Conservation (phyloP, 2,113 vertebrate genomes). For the Heliornis fulica region DNA sequence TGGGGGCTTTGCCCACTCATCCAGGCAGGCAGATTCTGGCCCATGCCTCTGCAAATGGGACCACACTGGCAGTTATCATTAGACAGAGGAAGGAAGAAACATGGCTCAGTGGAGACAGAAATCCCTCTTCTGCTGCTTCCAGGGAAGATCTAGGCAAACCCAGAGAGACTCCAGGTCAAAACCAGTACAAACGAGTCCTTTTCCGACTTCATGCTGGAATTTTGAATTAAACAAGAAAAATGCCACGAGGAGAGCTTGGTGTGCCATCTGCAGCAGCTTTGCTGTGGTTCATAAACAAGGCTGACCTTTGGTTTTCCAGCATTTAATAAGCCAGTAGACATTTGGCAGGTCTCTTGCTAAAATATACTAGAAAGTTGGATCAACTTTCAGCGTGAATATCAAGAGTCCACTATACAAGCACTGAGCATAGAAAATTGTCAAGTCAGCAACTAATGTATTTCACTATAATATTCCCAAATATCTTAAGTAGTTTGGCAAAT, state of each 20-base stretch:
- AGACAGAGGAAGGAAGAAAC: rapidly evolving
- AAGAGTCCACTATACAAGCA: slow-evolving; percentile 47
- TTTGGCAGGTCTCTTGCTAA: slow-evolving; percentile 47
- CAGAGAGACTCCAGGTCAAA: background rate
- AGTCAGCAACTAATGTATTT: slow-evolving; percentile 59
- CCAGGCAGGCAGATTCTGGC: background rate
- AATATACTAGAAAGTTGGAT: slow-evolving; percentile 47
- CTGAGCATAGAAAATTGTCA: slow-evolving; percentile 46
- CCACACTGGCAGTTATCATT: rapidly evolving
- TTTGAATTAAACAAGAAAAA: background rate
- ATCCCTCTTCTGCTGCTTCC: background rate
- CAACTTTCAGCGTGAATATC: slow-evolving; percentile 28
- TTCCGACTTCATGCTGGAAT: background rate
- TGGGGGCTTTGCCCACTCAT: rapidly evolving
- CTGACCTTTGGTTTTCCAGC: slow-evolving; percentile 42
- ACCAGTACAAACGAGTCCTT: background rate
- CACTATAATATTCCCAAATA: slow-evolving; percentile 61
- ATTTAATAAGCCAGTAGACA: slow-evolving; percentile 41
- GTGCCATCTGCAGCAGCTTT: background rate
- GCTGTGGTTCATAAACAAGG: background rate
- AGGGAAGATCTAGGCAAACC: rapidly evolving
- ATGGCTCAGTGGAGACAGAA: background rate
- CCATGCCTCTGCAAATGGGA: background rate
- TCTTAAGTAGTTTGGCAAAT: slow-evolving; percentile 69
- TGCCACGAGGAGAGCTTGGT: background rate